phyloP scores from a whole-genome alignment of 2,797 vertebrate species.

The Sylvilagus floridanus region DNA sequence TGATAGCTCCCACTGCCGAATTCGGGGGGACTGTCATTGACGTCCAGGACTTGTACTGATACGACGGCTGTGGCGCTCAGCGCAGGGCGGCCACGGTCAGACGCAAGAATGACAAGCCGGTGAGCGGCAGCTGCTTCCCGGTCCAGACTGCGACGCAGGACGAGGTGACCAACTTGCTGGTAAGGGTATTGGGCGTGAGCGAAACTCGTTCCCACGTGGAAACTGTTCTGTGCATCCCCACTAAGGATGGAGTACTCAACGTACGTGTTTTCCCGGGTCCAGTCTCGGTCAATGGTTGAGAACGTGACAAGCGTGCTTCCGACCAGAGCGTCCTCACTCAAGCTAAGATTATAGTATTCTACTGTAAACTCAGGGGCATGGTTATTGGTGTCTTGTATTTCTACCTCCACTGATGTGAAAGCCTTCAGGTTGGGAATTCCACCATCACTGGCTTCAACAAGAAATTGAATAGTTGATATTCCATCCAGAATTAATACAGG shows the following conservation, averaged over 20 bases:
- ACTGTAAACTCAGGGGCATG: conserved; percentile 91
- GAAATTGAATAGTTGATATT: conserved; percentile 88
- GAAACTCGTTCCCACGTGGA: conserved; percentile 90
- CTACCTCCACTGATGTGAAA: conserved; percentile 89
- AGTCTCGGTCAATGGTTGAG: conserved; percentile 91
- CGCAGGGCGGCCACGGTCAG: conserved; percentile 90
- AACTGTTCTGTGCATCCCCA: conserved; percentile 91
- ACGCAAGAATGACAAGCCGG: conserved; percentile 90
- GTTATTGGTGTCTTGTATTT: conserved; percentile 91
- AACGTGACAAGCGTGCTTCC: conserved; percentile 91
- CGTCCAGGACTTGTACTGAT: conserved; percentile 92
- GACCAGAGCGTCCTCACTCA: conserved; percentile 89
- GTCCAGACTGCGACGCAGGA: conserved; percentile 91
- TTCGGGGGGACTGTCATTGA: conserved; percentile 93
- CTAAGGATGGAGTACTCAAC: conserved; percentile 91
- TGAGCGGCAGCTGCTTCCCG: conserved; percentile 90
- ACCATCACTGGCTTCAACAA: conserved; percentile 93
- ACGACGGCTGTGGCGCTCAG: conserved; percentile 90
- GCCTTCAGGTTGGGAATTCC: conserved; percentile 90
- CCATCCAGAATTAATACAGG: conserved; percentile 86
- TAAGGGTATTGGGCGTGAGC: conserved; percentile 85
- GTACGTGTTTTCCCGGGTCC: conserved; percentile 88
- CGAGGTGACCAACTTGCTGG: conserved; percentile 88
- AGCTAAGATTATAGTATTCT: conserved; percentile 89
- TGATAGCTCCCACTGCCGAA: conserved; percentile 91